Conservation (phyloP, 2,797 vertebrate genomes). For the Acestrorhynchus altus region DNA sequence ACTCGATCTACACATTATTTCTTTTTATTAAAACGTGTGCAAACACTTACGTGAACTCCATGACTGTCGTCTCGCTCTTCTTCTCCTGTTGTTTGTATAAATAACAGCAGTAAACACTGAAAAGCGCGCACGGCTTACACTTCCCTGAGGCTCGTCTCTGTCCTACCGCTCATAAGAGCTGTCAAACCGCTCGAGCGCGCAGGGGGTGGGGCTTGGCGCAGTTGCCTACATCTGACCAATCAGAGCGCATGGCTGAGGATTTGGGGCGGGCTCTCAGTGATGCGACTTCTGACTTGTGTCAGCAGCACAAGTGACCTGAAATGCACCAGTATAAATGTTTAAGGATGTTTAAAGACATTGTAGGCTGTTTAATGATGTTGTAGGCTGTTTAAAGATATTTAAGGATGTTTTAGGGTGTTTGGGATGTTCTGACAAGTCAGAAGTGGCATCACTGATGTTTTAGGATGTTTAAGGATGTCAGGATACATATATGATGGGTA, state of each 20-base stretch:
- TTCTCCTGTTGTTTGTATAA: too few species aligned
- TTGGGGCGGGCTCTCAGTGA: not conserved
- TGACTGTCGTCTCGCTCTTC: slow-evolving; percentile 23
- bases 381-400: too few species aligned
- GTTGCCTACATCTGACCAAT: slow-evolving; percentile 1
- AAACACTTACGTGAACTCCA: slow-evolving; percentile 49
- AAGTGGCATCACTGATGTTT: too few species aligned
- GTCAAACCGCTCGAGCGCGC: not conserved
- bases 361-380: too few species aligned
- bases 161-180: not conserved
- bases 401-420: too few species aligned
- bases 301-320: not conserved
- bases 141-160: not conserved
- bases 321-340: not conserved
- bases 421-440: too few species aligned
- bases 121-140: not conserved
- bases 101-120: too few species aligned
- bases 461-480: too few species aligned
- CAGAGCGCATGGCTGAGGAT: not conserved
- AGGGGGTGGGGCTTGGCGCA: not conserved
- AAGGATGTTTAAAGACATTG: too few species aligned
- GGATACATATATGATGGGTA: too few species aligned
- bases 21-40: not conserved
- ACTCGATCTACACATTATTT: not conserved
- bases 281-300: not conserved